Conservation (phyloP, 2,888 invertebrate genomes). For the Eudasyphora cyanicolor region DNA sequence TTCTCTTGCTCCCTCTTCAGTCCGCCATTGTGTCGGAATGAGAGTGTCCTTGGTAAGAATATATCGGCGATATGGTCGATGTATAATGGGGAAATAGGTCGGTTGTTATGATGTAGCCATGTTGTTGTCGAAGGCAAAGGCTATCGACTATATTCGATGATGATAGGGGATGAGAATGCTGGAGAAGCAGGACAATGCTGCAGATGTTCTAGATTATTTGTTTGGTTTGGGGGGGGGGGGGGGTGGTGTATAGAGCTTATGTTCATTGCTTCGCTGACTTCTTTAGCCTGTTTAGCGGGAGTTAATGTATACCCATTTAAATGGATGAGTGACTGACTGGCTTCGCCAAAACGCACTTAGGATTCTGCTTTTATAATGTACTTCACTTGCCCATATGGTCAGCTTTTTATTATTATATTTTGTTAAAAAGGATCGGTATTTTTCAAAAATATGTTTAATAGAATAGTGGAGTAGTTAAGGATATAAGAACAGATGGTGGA, state of each 20-base stretch:
- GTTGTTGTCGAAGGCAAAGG: background rate
- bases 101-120: background rate
- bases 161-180: too few species aligned
- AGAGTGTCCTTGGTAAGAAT: conserved; percentile 47
- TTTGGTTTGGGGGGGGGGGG: background rate
- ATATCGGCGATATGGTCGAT: background rate
- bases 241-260: background rate
- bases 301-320: conserved; percentile 33
- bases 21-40: too few species aligned
- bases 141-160: background rate
- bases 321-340: conserved; percentile 19
- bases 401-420: too few species aligned
- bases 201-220: too few species aligned
- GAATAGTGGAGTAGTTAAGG: too few species aligned
- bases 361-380: conserved; percentile 3
- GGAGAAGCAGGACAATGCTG: too few species aligned
- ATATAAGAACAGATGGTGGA: too few species aligned
- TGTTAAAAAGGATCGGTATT: too few species aligned
- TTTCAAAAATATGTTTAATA: too few species aligned
- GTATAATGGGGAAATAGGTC: background rate
- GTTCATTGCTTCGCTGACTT: background rate
- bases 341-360: background rate
- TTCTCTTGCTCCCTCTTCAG: background rate
- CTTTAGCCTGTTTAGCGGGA: background rate
- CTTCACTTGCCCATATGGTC: conserved; percentile 13